phyloP scores from a whole-genome alignment of 2,797 vertebrate species.

The Chaenodraco wilsoni region DNA sequence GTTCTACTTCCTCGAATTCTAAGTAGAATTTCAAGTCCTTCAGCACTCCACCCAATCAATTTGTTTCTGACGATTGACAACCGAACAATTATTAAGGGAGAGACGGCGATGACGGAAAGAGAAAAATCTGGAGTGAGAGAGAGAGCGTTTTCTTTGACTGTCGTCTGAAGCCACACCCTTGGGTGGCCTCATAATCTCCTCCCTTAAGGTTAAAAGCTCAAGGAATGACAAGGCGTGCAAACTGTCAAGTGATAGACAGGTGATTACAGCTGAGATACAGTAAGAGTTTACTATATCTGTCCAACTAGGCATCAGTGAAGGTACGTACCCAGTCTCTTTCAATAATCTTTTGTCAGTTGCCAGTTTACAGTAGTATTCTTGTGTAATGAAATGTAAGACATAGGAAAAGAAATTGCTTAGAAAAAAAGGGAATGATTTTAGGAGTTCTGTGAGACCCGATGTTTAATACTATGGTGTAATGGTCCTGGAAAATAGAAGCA shows the following conservation, averaged over 20 bases:
- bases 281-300: constrained; percentile 15
- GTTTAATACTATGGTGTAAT: not conserved
- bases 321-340: constrained; percentile 47
- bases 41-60: constrained; percentile 57
- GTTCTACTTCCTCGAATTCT: constrained; percentile 29
- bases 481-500: not conserved
- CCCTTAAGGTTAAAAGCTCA: constrained; percentile 74
- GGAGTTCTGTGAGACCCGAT: constrained; percentile 1
- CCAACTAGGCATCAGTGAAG: constrained; percentile 25
- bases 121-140: constrained; percentile 18
- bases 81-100: not conserved
- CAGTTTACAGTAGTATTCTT: not conserved
- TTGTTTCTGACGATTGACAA: constrained; percentile 8
- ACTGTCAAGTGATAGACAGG: constrained; percentile 43
- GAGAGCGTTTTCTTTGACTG: constrained; percentile 48
- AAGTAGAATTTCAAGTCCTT: constrained; percentile 58
- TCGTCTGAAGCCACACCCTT: constrained; percentile 74
- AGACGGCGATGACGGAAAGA: constrained; percentile 27
- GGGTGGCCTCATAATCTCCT: constrained; percentile 68
- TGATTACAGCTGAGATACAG: constrained; percentile 14
- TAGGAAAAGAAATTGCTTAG: not conserved
- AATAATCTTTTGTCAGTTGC: not conserved
- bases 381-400: not conserved
- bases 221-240: constrained; percentile 47
- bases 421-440: not conserved